Conservation (phyloP, 1,140 invertebrate genomes). For the Heliconius himera region DNA sequence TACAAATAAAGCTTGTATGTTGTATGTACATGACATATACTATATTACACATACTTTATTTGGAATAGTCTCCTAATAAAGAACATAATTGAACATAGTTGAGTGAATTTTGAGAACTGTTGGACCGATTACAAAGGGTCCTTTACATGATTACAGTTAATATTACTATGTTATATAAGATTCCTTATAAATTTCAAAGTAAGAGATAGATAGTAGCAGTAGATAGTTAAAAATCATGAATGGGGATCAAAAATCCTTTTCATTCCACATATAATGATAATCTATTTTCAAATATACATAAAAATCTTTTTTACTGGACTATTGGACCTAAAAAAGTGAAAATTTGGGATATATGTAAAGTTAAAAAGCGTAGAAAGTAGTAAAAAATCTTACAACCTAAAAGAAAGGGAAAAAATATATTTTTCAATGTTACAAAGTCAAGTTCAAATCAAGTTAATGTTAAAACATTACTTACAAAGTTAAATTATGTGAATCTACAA, state of each 20-base stretch:
- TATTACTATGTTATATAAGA: neutral
- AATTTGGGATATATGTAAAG: too few species aligned
- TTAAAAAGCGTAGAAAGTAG: too few species aligned
- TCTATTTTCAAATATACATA: neutral
- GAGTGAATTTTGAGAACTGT: constrained; percentile 3
- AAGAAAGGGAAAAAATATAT: too few species aligned
- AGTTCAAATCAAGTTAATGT: too few species aligned
- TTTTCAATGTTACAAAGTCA: too few species aligned
- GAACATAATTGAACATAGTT: neutral
- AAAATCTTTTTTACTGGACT: neutral
- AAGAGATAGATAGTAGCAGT: neutral
- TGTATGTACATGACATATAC: neutral
- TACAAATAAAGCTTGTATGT: too few species aligned
- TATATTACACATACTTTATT: neutral
- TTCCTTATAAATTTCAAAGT: neutral
- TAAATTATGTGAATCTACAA: too few species aligned
- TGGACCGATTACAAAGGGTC: constrained; percentile 1
- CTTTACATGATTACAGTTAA: neutral
- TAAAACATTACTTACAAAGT: too few species aligned
- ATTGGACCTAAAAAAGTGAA: too few species aligned
- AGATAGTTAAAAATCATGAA: neutral
- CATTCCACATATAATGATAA: too few species aligned
- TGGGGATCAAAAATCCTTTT: too few species aligned
- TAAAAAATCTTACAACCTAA: too few species aligned
- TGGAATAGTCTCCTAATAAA: neutral